Evolutionary conservation across 1,140 invertebrate genomes (phyloP).

Genomic region (Tigriopus japonicus): DNA sequence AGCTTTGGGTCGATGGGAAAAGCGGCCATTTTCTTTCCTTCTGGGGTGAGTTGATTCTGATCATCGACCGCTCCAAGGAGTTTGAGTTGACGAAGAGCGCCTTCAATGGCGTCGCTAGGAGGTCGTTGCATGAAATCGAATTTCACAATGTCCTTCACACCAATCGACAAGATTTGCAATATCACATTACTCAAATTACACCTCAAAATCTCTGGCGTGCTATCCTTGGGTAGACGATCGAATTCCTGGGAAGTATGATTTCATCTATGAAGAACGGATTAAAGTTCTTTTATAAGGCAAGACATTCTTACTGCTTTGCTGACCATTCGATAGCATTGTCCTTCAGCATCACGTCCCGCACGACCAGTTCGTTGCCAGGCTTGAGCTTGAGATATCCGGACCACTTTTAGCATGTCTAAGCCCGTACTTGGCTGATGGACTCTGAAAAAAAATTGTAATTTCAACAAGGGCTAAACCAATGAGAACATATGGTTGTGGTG

Average conservation of each 20-base stretch:
- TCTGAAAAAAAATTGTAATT: conserved; percentile 20
- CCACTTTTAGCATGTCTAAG: conserved; percentile 59
- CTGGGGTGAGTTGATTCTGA: conserved; percentile 44
- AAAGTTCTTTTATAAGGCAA: too few relatives aligned
- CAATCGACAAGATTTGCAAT: conserved; percentile 62
- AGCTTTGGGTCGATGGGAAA: conserved; percentile 84
- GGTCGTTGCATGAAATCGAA: conserved; percentile 88
- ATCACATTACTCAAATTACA: conserved; percentile 52
- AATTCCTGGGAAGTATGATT: conserved; percentile 34
- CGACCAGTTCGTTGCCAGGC: conserved; percentile 75
- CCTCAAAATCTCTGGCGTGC: conserved; percentile 67
- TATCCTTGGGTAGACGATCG: conserved; percentile 43
- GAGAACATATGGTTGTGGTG: too few relatives aligned
- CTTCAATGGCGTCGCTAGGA: conserved; percentile 31
- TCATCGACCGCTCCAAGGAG: conserved; percentile 49
- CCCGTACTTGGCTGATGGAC: conserved; percentile 60
- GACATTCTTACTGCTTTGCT: conserved; percentile 30
- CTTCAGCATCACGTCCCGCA: conserved; percentile 64
- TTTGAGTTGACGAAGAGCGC: conserved; percentile 46
- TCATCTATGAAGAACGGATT: too few relatives aligned
- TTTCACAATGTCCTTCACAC: conserved; percentile 47
- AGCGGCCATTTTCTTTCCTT: conserved; percentile 64
- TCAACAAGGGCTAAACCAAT: neutral
- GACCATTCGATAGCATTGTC: conserved; percentile 64
- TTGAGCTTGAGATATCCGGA: conserved; percentile 67